These are phyloP conservation scores for Arvicanthis niloticus DNA, from an alignment of 2,113 vertebrate genomes.

Conservation along the genomic window DNA sequence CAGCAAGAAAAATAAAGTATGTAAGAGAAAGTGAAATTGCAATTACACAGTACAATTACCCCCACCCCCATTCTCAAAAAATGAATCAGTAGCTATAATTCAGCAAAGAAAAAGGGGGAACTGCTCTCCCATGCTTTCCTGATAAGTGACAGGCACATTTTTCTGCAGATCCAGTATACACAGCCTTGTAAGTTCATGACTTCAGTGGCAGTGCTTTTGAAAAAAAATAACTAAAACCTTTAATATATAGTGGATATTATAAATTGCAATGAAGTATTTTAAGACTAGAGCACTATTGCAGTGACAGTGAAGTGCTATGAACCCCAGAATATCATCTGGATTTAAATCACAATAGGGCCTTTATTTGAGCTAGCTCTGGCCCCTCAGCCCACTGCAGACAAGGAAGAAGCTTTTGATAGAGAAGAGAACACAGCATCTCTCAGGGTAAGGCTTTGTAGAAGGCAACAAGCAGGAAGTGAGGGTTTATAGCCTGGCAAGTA, in stretches of 20 bases:
- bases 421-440: too few species aligned
- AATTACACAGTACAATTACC: neutral
- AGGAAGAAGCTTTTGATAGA: too few species aligned
- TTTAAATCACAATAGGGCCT: too few species aligned
- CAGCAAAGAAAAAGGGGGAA: too few species aligned
- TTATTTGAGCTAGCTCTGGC: too few species aligned
- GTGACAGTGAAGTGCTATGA: too few species aligned
- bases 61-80: neutral
- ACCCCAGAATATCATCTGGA: too few species aligned
- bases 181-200: neutral
- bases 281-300: neutral
- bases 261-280: neutral
- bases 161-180: neutral
- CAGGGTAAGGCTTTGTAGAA: too few species aligned
- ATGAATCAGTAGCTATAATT: neutral
- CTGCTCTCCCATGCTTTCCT: neutral
- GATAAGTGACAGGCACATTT: neutral
- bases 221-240: too few species aligned
- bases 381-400: too few species aligned
- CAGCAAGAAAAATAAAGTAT: neutral
- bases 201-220: neutral
- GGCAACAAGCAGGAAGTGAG: too few species aligned
- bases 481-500: too few species aligned
- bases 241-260: neutral
- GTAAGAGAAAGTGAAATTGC: neutral